Percentiles rank a stretch among this genome's conserved stretches.
phyloP scores from a whole-genome alignment of 2,888 invertebrate genomes.

The Conchocele bisecta region DNA sequence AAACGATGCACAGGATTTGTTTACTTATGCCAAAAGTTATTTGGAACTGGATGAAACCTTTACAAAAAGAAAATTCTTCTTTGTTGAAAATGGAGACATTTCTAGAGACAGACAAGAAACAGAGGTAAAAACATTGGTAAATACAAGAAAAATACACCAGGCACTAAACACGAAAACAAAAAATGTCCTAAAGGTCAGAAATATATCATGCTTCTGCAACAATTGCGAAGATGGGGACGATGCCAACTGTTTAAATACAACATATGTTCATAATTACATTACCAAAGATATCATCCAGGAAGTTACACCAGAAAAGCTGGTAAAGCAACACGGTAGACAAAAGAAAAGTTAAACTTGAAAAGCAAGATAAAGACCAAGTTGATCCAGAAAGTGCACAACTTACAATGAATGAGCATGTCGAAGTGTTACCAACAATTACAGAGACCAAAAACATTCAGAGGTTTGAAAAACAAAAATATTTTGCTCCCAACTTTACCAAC shows the following conservation, averaged over 20 bases:
- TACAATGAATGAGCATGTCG: too few relatives aligned
- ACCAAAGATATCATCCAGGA: too few relatives aligned
- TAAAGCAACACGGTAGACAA: too few relatives aligned
- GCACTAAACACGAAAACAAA: slow-evolving; percentile 7
- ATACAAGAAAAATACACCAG: slow-evolving; percentile 42
- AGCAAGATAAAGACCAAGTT: too few relatives aligned
- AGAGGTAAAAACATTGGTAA: slow-evolving; percentile 33
- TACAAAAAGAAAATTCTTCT: slow-evolving; percentile 37
- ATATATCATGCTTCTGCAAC: slow-evolving; percentile 41
- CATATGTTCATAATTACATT: too few relatives aligned
- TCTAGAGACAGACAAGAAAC: slow-evolving; percentile 42
- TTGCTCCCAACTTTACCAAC: too few relatives aligned
- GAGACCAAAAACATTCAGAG: too few relatives aligned
- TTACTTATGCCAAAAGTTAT: slow-evolving; percentile 17
- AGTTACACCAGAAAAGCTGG: too few relatives aligned
- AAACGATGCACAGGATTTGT: slow-evolving; percentile 45
- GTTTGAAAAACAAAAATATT: too few relatives aligned
- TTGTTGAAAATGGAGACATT: slow-evolving; percentile 44
- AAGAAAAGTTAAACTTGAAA: too few relatives aligned
- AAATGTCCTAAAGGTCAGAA: slow-evolving; percentile 8
- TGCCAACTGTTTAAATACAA: slow-evolving; percentile 30
- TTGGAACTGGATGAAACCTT: slow-evolving; percentile 22
- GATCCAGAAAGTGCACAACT: too few relatives aligned
- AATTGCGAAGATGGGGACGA: slow-evolving; percentile 17
- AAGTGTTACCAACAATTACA: too few relatives aligned